Evolutionary conservation across 2,797 vertebrate species (phyloP).

Genomic region (Intellagama lesueurii): DNA sequence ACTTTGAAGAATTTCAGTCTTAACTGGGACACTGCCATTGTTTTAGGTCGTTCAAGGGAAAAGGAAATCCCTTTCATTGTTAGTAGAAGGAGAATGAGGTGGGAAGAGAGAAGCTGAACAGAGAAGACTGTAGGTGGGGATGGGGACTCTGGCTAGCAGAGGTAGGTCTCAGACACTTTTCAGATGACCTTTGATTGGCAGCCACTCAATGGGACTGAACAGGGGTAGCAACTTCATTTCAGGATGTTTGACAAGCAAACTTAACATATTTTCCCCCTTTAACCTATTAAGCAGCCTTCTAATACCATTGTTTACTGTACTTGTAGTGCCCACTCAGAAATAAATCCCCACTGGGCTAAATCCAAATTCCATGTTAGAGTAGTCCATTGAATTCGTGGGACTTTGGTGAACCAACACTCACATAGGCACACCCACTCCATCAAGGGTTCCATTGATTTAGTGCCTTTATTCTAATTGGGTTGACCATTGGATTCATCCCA

Average conservation of each 20-base stretch:
- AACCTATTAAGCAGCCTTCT: neutral
- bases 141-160: neutral
- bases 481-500: no score
- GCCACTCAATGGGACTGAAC: neutral
- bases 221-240: neutral
- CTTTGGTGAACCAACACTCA: no score
- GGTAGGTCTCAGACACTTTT: neutral
- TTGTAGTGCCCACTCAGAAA: neutral
- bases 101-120: conserved; percentile 17
- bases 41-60: conserved; percentile 29
- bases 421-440: no score
- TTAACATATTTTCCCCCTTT: no score
- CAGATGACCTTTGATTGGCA: neutral
- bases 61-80: conserved; percentile 17
- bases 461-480: no score
- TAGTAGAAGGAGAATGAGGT: conserved; percentile 12
- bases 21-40: conserved; percentile 20
- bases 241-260: neutral
- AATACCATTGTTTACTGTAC: no score
- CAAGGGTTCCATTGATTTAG: no score
- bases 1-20: conserved; percentile 48
- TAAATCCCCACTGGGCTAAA: neutral
- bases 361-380: no score
- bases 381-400: no score
- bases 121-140: conserved; percentile 22